Base-by-base conservation (phyloP, 2,888 invertebrate species). In the Harpagoxenus sublaevis region DNA sequence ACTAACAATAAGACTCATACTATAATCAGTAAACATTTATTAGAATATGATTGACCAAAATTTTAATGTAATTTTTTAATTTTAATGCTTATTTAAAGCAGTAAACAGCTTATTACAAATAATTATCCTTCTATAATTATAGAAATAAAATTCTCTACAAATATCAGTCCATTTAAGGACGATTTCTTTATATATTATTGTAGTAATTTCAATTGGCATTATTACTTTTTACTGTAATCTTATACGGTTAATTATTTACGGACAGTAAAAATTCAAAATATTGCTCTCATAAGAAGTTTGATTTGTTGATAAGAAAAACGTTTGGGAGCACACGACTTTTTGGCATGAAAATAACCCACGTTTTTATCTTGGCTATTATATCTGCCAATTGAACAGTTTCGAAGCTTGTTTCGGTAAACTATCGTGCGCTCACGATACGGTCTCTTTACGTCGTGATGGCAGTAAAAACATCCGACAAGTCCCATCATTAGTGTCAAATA, bases 401-500 rank as follows among this genome's bases (percentile, higher is more conserved):
- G 66, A 45, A 70, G 57, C 53, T 62, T 51, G 15, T 48, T 48
- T 51, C 60, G 10, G 10, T 15, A 15, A 39, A 51, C n/a, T 53
- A 39, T 45, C 31, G 57, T 28, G 39, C 2, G 51, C 75, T 88
- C 60, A 81, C 62, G 35, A 57, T 79, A 45, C 66, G 39, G 35
- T 68, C 83, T 85, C 51, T 71, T 28, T 23, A 39, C 18, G 42
- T 35, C 51, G 18, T 39, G 15, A 15, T 28, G 42, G 23, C 10
- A 23, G 66, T 45, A 84, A 86, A 84, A 84, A 74, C 18, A 39
- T 39, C 48, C 42, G 75, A 31, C 57, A 55, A 53, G 66, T 31
- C 6, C 73, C 42, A 48, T 83, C 53, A 68, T 87, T 85, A 81
- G 53, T 48, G 75, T 70, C 23, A 65, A 60, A 15, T 53, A 18